A percentile compares a stretch with the other conserved stretches of the same genome.
phyloP scores from a whole-genome alignment of 2,888 invertebrate genomes.

The Acrocyrtus sp. region DNA sequence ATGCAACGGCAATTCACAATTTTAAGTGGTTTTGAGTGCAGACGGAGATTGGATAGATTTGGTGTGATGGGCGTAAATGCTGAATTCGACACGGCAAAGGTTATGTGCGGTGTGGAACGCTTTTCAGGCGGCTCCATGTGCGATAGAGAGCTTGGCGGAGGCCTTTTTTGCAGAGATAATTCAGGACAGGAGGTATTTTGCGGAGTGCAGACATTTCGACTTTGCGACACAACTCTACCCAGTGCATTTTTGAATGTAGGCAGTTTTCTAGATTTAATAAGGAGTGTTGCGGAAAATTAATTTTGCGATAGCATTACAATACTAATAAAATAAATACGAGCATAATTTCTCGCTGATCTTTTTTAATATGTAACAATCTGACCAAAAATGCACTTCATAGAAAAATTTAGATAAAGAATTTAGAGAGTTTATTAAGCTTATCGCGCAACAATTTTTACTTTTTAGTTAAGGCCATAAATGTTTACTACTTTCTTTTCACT shows the following conservation, averaged over 20 bases:
- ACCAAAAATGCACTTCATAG: too few relatives aligned
- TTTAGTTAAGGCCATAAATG: too few relatives aligned
- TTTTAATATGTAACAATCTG: too few relatives aligned
- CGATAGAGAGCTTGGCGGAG: conserved; percentile 31
- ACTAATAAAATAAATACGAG: too few relatives aligned
- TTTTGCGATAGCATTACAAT: too few relatives aligned
- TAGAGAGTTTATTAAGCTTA: too few relatives aligned
- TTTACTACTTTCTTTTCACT: too few relatives aligned
- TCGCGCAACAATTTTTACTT: too few relatives aligned
- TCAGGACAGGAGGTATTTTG: conserved; percentile 2
- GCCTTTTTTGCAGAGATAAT: conserved; percentile 1
- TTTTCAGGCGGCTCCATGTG: conserved; percentile 21
- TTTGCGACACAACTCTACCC: conserved; percentile 3
- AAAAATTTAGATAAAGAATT: too few relatives aligned
- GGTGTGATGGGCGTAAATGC: background rate
- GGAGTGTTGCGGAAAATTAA: too few relatives aligned
- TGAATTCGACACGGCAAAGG: background rate
- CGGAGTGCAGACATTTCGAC: conserved; percentile 24
- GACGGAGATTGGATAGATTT: background rate
- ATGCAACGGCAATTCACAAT: conserved; percentile 3
- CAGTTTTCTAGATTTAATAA: too few relatives aligned
- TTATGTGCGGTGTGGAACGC: conserved; percentile 24
- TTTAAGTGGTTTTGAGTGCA: conserved; percentile 6
- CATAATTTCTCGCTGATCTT: too few relatives aligned
- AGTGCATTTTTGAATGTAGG: conserved; percentile 19